Conservation (phyloP, 2,113 vertebrate genomes). For the Meriones unguiculatus region DNA sequence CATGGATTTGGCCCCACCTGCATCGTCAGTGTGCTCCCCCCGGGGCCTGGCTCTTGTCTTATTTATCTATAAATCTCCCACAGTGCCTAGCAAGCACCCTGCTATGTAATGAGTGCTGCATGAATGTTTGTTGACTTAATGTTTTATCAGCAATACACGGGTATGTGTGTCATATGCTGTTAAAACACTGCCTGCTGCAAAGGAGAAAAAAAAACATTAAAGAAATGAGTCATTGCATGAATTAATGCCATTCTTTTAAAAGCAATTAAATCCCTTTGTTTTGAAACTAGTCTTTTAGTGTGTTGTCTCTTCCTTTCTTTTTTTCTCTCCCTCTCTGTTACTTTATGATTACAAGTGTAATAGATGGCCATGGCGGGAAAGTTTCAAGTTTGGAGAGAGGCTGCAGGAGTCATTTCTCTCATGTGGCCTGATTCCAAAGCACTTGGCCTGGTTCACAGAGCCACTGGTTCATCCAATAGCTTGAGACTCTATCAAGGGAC, state of each 20-base stretch:
- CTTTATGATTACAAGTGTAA: slow-evolving; percentile 25
- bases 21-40: slow-evolving; percentile 20
- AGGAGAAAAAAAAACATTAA: slow-evolving; percentile 58
- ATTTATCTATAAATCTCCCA: slow-evolving; percentile 71
- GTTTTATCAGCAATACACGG: slow-evolving; percentile 67
- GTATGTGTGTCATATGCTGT: not conserved
- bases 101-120: slow-evolving; percentile 74
- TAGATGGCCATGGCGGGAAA: not conserved
- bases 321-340: not conserved
- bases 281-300: slow-evolving; percentile 8
- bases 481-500: not conserved
- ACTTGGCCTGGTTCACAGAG: not conserved
- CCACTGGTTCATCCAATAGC: not conserved
- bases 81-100: slow-evolving; percentile 65
- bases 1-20: slow-evolving; percentile 61
- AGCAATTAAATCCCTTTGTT: slow-evolving; percentile 61
- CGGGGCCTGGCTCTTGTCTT: slow-evolving; percentile 49
- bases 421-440: not conserved
- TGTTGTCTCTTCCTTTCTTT: not conserved
- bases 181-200: slow-evolving; percentile 65
- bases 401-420: not conserved
- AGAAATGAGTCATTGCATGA: slow-evolving; percentile 68
- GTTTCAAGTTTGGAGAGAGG: not conserved
- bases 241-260: slow-evolving; percentile 70
- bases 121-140: slow-evolving; percentile 75